A percentile compares a stretch with the other conserved stretches of the same genome.
These are phyloP conservation scores for Sebastes itinus DNA, from an alignment of 2,797 vertebrate genomes.

Conservation along the genomic window DNA sequence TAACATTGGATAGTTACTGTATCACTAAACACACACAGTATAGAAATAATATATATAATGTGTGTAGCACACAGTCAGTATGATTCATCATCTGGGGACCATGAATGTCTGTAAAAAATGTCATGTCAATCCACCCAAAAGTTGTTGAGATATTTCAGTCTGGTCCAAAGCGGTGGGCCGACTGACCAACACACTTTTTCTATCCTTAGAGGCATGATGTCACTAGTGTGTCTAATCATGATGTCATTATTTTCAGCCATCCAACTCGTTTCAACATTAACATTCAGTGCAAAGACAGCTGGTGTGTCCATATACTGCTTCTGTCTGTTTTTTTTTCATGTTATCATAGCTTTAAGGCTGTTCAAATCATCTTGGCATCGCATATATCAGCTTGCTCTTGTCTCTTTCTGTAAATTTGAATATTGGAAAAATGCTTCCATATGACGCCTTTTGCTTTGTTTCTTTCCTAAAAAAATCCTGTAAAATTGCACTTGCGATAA, in stretches of 20 bases:
- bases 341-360: neutral
- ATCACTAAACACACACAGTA: neutral
- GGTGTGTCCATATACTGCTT: neutral
- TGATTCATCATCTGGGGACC: neutral
- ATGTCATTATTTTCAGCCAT: neutral
- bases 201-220: neutral
- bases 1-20: neutral
- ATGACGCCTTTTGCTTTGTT: too few relatives aligned
- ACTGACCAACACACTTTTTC: too few relatives aligned
- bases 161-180: too few relatives aligned
- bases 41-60: too few relatives aligned
- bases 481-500: neutral
- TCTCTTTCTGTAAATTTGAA: too few relatives aligned
- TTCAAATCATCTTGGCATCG: neutral
- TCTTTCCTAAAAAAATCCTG: too few relatives aligned
- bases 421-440: too few relatives aligned
- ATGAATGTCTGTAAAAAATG: neutral
- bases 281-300: neutral
- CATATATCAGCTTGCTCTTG: neutral
- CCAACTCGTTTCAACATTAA: neutral
- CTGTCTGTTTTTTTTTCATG: neutral
- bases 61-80: neutral
- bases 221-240: neutral
- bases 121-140: neutral
- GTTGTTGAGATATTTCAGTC: neutral